These are phyloP conservation scores for Trachelus stipa DNA, from an alignment of 2,888 invertebrate genomes.

Conservation along the genomic window DNA sequence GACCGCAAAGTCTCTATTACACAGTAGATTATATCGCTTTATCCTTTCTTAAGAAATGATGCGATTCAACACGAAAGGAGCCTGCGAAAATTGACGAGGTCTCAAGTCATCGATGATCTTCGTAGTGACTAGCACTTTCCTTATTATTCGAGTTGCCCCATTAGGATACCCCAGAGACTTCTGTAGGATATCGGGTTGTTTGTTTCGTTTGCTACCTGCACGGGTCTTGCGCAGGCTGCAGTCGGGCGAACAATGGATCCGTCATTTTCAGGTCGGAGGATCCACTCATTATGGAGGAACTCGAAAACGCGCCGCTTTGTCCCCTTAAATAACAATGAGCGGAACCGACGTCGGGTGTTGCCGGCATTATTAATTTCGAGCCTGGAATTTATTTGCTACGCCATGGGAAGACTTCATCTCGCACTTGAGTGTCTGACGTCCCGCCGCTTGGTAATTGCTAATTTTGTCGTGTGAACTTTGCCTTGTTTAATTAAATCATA, in stretches of 20 bases:
- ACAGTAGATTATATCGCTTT: background rate
- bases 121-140: background rate
- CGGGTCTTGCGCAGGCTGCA: conserved; percentile 22
- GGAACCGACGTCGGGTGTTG: background rate
- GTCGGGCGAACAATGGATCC: conserved; percentile 41
- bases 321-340: conserved; percentile 9
- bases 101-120: background rate
- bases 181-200: conserved; percentile 1
- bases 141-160: background rate
- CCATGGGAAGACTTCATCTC: background rate
- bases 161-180: background rate
- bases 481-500: conserved; percentile 44
- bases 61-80: background rate
- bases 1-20: background rate
- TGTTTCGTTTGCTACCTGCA: conserved; percentile 16
- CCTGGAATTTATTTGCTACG: background rate
- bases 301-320: conserved; percentile 9
- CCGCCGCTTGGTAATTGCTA: background rate
- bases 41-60: background rate
- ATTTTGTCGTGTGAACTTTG: background rate
- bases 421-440: background rate
- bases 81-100: background rate
- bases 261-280: conserved; percentile 39
- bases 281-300: conserved; percentile 10
- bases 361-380: conserved; percentile 3